Evolutionary conservation across 2,888 invertebrate species (phyloP), one percentile per base, ranked within the genome.

Genomic region (Cheilosia pagana): DNA sequence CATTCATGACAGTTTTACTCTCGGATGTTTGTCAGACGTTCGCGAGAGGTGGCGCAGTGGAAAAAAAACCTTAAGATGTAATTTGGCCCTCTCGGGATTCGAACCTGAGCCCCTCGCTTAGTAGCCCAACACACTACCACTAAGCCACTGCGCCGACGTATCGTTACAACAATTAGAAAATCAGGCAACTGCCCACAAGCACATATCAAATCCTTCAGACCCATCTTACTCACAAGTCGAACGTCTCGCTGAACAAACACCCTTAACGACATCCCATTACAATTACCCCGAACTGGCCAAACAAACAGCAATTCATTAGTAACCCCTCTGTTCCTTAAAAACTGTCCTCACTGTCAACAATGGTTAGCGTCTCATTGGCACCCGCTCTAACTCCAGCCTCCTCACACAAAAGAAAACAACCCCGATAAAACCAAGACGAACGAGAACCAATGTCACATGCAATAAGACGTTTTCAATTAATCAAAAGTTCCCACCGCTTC

Each of bases 381-480:
- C 45, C 59, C 19, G n/a, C n/a, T 50, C 16, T 41, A 35, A 3
- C 31, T 35, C 35, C 12, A 10, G 12, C 12, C 3, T 12, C 12
- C 3, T 12, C 35, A 12, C 31, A 45, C 8, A 39, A 16, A 23
- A 35, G 16, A 14, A 43, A 6, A 2, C 65, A 72, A 60, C 23
- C 50, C 50, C 12, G 3, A 59, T 31, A 39, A 53, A 21, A 52
- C 3, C 19, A 59, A 45, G 31, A 53, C 28, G 25, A 43, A 45
- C 19, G 16, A 35, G 79, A 67, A 59, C 79, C 74, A 81, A 70
- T 65, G 75, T 85, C 81, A 71, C 81, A 65, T 53, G 43, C 81
- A 79, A 75, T 68, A 81, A 75, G 65, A 85, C 72, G 59, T 68
- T 85, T 85, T 75, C 85, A 81, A 85, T 85, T 85, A 85, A 85